Percentiles rank a stretch among this genome's conserved stretches.
Conservation (phyloP, 1,140 invertebrate genomes). For the Panagrolaimus sp. region DNA sequence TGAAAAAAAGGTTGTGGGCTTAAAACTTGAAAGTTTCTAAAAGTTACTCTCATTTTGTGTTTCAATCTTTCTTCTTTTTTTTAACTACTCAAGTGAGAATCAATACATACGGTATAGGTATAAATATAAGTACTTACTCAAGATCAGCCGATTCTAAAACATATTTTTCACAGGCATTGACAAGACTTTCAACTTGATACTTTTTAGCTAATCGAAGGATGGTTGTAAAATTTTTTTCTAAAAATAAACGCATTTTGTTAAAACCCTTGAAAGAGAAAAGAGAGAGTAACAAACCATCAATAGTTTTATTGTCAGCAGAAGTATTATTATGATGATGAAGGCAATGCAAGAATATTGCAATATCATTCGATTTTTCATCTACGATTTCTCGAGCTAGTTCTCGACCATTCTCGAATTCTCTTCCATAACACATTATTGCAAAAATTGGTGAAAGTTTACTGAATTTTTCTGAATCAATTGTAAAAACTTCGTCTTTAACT, state of each 20-base stretch:
- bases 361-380: conserved; percentile 22
- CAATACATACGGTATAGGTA: too few relatives aligned
- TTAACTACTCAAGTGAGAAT: too few relatives aligned
- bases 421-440: conserved; percentile 28
- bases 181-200: conserved; percentile 21
- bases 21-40: too few relatives aligned
- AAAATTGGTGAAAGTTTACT: conserved; percentile 24
- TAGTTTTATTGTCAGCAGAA: not conserved
- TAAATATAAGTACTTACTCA: conserved; percentile 13
- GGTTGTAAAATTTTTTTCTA: conserved; percentile 29
- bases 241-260: conserved; percentile 7
- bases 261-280: not conserved
- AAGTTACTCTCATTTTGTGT: too few relatives aligned
- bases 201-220: conserved; percentile 20
- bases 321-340: conserved; percentile 21
- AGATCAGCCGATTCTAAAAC: conserved; percentile 18
- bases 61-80: too few relatives aligned
- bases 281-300: conserved; percentile 20
- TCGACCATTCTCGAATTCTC: conserved; percentile 25
- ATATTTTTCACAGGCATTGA: conserved; percentile 24
- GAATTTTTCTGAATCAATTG: conserved; percentile 25
- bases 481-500: conserved; percentile 22
- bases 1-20: conserved; percentile 15
- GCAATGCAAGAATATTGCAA: conserved; percentile 19
- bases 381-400: conserved; percentile 26